phyloP scores from a whole-genome alignment of 2,797 vertebrate species.

The Oreochromis grahami region DNA sequence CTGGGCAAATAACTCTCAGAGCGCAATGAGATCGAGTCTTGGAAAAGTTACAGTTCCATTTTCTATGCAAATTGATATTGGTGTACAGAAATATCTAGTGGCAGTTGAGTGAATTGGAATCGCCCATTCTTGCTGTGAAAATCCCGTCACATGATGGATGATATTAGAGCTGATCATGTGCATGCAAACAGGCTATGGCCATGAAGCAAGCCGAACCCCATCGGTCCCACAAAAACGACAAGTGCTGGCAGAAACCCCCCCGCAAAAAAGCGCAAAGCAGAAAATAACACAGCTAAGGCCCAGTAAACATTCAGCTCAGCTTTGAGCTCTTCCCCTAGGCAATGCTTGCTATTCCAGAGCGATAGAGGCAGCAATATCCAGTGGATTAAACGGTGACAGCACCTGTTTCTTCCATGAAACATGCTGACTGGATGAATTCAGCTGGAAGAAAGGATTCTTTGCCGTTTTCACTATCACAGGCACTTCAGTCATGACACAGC shows the following conservation, averaged over 20 bases:
- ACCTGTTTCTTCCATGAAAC: conserved; percentile 10
- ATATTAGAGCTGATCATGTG: conserved; percentile 30
- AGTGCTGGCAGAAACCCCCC: conserved; percentile 4
- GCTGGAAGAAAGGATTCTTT: neutral
- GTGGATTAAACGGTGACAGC: conserved; percentile 13
- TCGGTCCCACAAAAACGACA: neutral
- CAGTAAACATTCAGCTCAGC: conserved; percentile 29
- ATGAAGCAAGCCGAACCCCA: neutral
- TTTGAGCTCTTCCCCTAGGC: conserved; percentile 13
- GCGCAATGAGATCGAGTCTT: conserved; percentile 20
- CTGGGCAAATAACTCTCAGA: conserved; percentile 50
- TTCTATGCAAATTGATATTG: conserved; percentile 64
- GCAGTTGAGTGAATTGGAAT: conserved; percentile 46
- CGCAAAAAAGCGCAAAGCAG: neutral
- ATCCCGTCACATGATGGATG: conserved; percentile 56
- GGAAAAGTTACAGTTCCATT: conserved; percentile 55
- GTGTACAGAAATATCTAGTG: conserved; percentile 40
- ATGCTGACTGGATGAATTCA: neutral
- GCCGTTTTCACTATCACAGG: neutral
- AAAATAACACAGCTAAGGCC: neutral
- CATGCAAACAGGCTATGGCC: conserved; percentile 3
- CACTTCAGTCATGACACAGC: neutral
- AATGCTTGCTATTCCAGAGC: neutral
- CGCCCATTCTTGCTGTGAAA: conserved; percentile 48
- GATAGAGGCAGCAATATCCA: neutral